Conservation (phyloP, 2,113 vertebrate genomes). For the Lycaon pictus region DNA sequence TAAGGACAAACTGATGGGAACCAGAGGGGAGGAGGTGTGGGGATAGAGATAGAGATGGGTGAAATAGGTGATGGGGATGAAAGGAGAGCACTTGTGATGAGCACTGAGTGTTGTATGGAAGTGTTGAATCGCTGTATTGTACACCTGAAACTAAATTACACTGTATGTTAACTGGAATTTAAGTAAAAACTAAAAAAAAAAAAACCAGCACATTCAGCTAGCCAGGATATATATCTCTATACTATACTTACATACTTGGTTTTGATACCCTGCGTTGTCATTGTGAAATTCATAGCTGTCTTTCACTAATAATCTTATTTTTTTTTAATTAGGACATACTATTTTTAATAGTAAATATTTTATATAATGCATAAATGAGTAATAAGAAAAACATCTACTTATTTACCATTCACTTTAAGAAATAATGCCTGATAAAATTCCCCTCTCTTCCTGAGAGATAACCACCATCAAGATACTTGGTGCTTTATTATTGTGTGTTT, state of each 20-base stretch:
- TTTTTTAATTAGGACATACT: background rate
- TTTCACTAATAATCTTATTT: background rate
- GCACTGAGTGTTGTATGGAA: background rate
- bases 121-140: background rate
- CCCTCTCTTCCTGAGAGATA: background rate
- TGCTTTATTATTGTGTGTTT: background rate
- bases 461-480: background rate
- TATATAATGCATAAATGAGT: background rate
- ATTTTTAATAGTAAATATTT: background rate
- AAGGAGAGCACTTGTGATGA: background rate
- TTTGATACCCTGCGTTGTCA: background rate
- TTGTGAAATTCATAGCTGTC: background rate
- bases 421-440: background rate
- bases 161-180: background rate
- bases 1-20: background rate
- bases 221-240: background rate
- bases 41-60: background rate
- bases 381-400: background rate
- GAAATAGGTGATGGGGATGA: background rate
- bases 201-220: background rate
- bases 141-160: background rate
- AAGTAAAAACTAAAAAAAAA: background rate
- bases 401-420: background rate
- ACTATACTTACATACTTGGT: background rate
- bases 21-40: background rate